Base-by-base conservation (phyloP, 2,113 vertebrate species). In the Dissostichus mawsoni region DNA sequence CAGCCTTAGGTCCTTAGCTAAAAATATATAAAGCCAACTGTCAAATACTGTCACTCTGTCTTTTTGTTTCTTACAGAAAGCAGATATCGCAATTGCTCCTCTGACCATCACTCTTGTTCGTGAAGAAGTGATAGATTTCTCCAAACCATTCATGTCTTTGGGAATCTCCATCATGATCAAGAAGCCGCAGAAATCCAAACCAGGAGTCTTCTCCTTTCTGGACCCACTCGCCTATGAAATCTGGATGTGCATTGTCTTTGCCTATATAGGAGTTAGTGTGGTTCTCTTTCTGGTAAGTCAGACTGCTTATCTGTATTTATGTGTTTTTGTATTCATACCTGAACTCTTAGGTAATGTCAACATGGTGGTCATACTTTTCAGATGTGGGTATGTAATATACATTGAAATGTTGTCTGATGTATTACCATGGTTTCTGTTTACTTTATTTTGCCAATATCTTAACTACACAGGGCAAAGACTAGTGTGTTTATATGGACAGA, bases 141-240 rank as follows among this genome's bases (percentile, higher is more conserved):
- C 98, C 85, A 99, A 99, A 93, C 97, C 97, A 68, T 99, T 99
- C 94, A 99, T 99, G 98, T 98, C 97, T 90, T 94, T 99, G 92
- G 98, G 98, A 74, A 99, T 99, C 90, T 99, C 98, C 87, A 99
- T 99, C 92, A 99, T 99, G 98, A 99, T 99, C 93, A 99, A 99
- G 94, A 99, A 99, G 88, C 98, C 98, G 57, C 97, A 99, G 95
- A 99, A 99, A 92, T 99, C 97, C 87, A 99, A 99, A 90, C 98
- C 98, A 23, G 98, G 98, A 92, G 98, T 99, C 78, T 99, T 99
- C 95, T 99, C 98, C 41, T 99, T 99, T 93, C 96, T 99, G 92
- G 98, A 99, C 95, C 98, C 98, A 0, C 94, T 99, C 96, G 97
- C 97, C 59, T 99, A 99, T 90, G 97, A 99, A 92, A 99, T 99